phyloP scores from a whole-genome alignment of 2,113 vertebrate genomes.

The Nibea albiflora region DNA sequence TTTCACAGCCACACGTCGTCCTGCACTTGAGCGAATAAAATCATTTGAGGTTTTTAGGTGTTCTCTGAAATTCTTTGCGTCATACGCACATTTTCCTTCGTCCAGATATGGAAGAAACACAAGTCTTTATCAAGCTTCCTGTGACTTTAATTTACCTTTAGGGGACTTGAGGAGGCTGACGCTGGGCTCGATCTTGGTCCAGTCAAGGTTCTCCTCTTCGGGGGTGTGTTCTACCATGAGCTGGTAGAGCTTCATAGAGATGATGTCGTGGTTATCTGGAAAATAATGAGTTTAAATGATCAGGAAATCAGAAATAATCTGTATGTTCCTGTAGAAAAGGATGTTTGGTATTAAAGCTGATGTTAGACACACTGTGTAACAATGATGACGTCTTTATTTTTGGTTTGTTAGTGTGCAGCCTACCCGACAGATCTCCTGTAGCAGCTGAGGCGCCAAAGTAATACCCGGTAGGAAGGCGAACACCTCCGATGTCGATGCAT shows the following conservation, averaged over 20 bases:
- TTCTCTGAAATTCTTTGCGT: neutral
- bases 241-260: constrained; percentile 99
- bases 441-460: constrained; percentile 96
- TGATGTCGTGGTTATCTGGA: constrained; percentile 97
- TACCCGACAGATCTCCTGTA: constrained; percentile 97
- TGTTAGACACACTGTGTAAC: no score
- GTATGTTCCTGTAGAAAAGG: no score
- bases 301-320: neutral
- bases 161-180: constrained; percentile 96
- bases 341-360: neutral
- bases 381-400: neutral
- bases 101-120: neutral
- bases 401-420: neutral
- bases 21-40: neutral
- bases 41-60: neutral
- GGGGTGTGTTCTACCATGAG: constrained; percentile 95
- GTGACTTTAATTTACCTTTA: constrained; percentile 86
- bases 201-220: constrained; percentile 94
- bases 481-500: constrained; percentile 95
- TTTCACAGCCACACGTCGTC: no score
- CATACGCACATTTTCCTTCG: neutral
- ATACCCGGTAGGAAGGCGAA: constrained; percentile 96
- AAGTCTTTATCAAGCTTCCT: neutral
- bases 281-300: neutral
- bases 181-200: constrained; percentile 98